These are phyloP conservation scores for Amaurobius ferox DNA, from an alignment of 2,888 invertebrate species.

Conservation along the genomic window DNA sequence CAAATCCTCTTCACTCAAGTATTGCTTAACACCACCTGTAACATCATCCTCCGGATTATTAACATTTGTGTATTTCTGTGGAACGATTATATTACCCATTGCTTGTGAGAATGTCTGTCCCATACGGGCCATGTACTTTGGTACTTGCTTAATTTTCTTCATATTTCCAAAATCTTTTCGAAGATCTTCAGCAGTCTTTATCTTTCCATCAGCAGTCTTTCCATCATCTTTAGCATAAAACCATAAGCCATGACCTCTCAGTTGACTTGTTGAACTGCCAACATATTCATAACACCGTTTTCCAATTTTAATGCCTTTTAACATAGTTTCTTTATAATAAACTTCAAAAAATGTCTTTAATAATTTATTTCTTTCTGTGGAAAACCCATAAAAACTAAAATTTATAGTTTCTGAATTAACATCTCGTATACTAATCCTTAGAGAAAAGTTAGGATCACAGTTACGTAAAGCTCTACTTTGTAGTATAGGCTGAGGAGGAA, in stretches of 20 bases:
- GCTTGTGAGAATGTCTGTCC: constrained; percentile 77
- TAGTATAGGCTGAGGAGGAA: constrained; percentile 70
- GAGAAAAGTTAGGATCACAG: constrained; percentile 40
- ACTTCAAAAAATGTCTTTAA: constrained; percentile 34
- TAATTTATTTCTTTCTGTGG: not conserved
- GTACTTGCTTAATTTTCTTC: constrained; percentile 73
- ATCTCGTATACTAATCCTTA: constrained; percentile 55
- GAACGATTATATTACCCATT: constrained; percentile 38
- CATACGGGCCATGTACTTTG: constrained; percentile 77
- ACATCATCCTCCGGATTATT: constrained; percentile 48
- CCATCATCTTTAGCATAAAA: constrained; percentile 73
- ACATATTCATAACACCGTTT: constrained; percentile 74
- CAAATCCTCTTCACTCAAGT: constrained; percentile 1
- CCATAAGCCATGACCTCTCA: constrained; percentile 74
- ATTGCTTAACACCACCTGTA: constrained; percentile 26
- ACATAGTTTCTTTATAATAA: constrained; percentile 34
- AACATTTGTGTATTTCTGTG: constrained; percentile 53
- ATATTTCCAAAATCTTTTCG: constrained; percentile 73
- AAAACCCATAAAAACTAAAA: constrained; percentile 4
- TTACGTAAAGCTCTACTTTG: constrained; percentile 57
- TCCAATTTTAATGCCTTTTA: constrained; percentile 69
- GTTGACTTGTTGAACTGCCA: constrained; percentile 75
- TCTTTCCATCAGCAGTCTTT: constrained; percentile 12
- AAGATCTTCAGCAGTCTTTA: constrained; percentile 65
- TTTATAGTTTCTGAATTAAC: constrained; percentile 37